phyloP scores from a whole-genome alignment of 2,888 invertebrate species.

The Conomelus anceps region DNA sequence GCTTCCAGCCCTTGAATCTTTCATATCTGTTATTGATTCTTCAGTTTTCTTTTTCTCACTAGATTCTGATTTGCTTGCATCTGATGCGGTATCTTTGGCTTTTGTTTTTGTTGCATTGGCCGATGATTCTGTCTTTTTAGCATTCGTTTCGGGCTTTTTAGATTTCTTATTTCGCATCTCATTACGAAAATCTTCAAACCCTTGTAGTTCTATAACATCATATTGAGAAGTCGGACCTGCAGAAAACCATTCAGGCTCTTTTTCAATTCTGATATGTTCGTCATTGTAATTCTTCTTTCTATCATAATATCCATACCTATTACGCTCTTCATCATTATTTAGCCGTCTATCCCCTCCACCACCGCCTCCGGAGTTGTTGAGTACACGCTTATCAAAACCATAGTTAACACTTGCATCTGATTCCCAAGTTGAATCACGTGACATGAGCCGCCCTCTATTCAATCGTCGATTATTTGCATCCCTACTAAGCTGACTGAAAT shows the following conservation, averaged over 20 bases:
- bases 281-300: not conserved
- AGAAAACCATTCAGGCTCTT: conserved; percentile 82
- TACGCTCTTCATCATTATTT: not conserved
- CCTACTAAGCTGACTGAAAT: not conserved
- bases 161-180: conserved; percentile 35
- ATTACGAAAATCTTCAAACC: conserved; percentile 67
- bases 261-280: conserved; percentile 44
- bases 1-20: not conserved
- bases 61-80: not conserved
- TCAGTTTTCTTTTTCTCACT: not conserved
- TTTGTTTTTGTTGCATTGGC: too few species aligned
- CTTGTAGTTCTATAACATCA: conserved; percentile 88
- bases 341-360: not conserved
- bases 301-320: not conserved
- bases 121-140: too few species aligned
- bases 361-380: not conserved
- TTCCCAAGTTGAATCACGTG: not conserved
- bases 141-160: conserved; percentile 17
- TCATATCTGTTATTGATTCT: not conserved
- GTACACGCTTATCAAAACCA: not conserved
- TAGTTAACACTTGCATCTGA: not conserved
- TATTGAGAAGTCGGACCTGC: conserved; percentile 84
- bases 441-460: not conserved
- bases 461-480: not conserved
- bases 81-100: not conserved